Percentiles rank a stretch among this genome's conserved stretches.
phyloP scores from a whole-genome alignment of 2,797 vertebrate species.

The Aplochiton taeniatus region DNA sequence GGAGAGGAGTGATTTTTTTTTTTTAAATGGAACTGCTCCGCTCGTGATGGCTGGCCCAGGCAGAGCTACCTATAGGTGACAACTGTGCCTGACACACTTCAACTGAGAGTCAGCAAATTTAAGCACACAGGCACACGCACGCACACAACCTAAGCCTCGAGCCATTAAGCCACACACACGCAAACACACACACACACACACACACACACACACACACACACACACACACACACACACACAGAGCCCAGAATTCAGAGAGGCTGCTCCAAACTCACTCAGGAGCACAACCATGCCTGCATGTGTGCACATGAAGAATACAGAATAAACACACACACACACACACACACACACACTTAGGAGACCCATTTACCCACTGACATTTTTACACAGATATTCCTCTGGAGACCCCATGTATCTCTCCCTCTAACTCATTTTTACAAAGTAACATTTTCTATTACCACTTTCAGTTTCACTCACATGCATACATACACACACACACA shows the following conservation, averaged over 20 bases:
- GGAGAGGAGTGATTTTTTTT: constrained; percentile 38
- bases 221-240: too few species aligned
- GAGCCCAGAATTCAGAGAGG: too few species aligned
- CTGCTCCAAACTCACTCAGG: too few species aligned
- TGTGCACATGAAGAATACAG: too few species aligned
- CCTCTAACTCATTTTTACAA: neutral
- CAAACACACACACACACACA: constrained; percentile 11
- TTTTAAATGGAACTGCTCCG: constrained; percentile 53
- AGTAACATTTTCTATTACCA: neutral
- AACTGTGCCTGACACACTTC: neutral
- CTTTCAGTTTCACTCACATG: constrained; percentile 24
- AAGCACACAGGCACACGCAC: neutral
- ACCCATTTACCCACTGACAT: too few species aligned
- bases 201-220: too few species aligned
- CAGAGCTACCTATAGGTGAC: too few species aligned
- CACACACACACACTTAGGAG: too few species aligned
- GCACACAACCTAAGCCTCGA: too few species aligned
- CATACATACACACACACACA: constrained; percentile 28
- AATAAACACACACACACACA: too few species aligned
- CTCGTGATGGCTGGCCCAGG: constrained; percentile 39
- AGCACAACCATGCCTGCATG: too few species aligned
- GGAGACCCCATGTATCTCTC: neutral
- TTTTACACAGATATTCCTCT: too few species aligned
- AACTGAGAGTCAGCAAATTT: neutral
- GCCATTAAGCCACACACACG: constrained; percentile 4